Conservation (phyloP, 2,797 vertebrate genomes). For the Chromobotia macracanthus region DNA sequence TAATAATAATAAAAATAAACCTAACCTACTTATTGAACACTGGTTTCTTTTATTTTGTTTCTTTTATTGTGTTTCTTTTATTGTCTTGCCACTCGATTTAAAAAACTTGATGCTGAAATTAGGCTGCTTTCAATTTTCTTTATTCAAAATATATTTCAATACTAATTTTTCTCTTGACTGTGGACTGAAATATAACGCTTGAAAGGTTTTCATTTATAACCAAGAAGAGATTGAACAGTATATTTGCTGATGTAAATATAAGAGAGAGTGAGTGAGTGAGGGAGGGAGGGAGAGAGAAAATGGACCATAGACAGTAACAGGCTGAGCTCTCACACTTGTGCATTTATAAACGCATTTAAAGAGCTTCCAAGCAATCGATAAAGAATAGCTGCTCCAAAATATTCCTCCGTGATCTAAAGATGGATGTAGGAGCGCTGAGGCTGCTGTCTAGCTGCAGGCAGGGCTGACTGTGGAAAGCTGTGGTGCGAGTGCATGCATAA, state of each 20-base stretch:
- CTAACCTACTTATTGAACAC: no score
- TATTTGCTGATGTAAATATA: not conserved
- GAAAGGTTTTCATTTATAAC: no score
- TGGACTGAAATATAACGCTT: no score
- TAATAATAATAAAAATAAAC: no score
- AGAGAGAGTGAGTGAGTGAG: no score
- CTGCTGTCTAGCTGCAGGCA: slow-evolving; percentile 42
- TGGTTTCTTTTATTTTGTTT: no score
- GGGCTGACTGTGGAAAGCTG: slow-evolving; percentile 24
- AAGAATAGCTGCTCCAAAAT: slow-evolving; percentile 46
- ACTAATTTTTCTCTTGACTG: no score
- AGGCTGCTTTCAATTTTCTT: no score
- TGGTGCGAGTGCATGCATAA: slow-evolving; percentile 35
- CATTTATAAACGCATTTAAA: slow-evolving; percentile 56
- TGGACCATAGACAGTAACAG: slow-evolving; percentile 7
- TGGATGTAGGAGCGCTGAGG: slow-evolving; percentile 34
- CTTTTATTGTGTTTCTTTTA: no score
- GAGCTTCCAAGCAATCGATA: slow-evolving; percentile 58
- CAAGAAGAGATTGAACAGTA: not conserved
- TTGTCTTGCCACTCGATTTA: no score
- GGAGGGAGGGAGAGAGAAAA: not conserved
- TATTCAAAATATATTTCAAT: no score
- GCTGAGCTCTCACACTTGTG: slow-evolving; percentile 21
- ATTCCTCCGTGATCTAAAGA: slow-evolving; percentile 38
- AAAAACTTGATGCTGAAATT: no score